Conservation (phyloP, 2,113 vertebrate species). For the Condylura cristata region DNA sequence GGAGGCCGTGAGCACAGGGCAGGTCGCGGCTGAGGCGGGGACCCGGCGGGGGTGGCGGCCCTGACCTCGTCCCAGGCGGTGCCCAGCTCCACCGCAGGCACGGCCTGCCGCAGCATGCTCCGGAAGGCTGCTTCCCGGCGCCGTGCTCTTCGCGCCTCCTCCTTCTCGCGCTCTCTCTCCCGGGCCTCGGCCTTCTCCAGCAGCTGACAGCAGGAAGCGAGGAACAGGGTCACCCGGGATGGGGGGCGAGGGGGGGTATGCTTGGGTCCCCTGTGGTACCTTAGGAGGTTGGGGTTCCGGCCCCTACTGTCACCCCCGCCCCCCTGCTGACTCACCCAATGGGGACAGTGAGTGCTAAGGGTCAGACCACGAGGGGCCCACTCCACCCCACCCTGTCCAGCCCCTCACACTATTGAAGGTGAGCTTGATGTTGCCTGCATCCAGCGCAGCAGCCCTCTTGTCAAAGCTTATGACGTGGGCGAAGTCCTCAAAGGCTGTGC, state of each 20-base stretch:
- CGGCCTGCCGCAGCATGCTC: conserved; percentile 86
- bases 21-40: conserved; percentile 68
- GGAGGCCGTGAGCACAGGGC: conserved; percentile 55
- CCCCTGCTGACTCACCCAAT: too few relatives aligned
- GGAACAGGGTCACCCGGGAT: conserved; percentile 2
- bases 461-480: conserved; percentile 88
- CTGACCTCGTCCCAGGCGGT: conserved; percentile 86
- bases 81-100: conserved; percentile 84
- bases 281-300: conserved; percentile 21
- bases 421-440: conserved; percentile 88
- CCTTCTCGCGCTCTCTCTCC: conserved; percentile 86
- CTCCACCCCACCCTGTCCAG: not conserved
- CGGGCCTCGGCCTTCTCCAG: conserved; percentile 87
- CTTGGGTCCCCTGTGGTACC: not conserved
- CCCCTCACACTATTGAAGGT: conserved; percentile 87
- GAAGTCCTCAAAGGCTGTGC: conserved; percentile 87
- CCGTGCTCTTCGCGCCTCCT: conserved; percentile 84
- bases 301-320: not conserved
- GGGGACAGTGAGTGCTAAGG: not conserved
- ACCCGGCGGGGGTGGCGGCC: conserved; percentile 9
- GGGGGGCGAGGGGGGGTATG: too few relatives aligned
- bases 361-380: not conserved
- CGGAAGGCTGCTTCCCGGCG: conserved; percentile 87
- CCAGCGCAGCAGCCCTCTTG: conserved; percentile 87
- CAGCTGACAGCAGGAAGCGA: conserved; percentile 72